Base-by-base conservation (phyloP, 1,140 invertebrate species). In the Penaeus chinensis region DNA sequence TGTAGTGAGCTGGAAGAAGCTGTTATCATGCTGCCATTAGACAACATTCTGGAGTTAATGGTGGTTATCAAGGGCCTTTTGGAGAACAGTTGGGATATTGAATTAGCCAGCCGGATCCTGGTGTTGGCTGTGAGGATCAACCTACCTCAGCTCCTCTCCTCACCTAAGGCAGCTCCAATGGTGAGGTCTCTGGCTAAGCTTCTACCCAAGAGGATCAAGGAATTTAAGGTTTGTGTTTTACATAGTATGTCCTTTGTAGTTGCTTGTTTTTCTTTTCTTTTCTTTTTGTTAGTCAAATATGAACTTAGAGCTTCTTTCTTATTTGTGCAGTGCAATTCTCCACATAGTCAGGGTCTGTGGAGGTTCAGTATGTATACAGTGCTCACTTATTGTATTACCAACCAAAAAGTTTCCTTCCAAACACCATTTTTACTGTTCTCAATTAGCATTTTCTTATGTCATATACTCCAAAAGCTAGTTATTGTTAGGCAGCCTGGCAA, bases 1-100 rank as follows among this genome's bases (percentile, higher is more conserved):
- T 37, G 27, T 91, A 97, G 97, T 92, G 97, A 99, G 91, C 92
- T 99, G 69, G 97, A 99, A 92, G 97, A 98, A 93, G 94, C 96
- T 0, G 92, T 99, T 4, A 91, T 99, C 0, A 92, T 98, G 16
- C 92, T 99, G 42, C 97, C 98, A 27, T 97, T 98, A 91, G 94
- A 95, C 42, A 94, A 95, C 82, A 96, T 97, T 0, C 95, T 95
- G 90, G 94, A 97, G 76, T 93, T 99, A 78, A 93, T 99, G 0
- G 92, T 95, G 86, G 93, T 95, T 89, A 91, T 99, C 66, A 94
- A 95, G 0, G 92, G 92, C 3, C 92, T 98, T 42, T 92, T 97
- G 0, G 92, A 94, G 32, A 93, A 94, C 89, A 85, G 81, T 11
- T 94, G 95, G 90, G 94, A 96, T 80, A 93, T 94, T 2, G 98